A percentile compares a stretch with the other conserved stretches of the same genome.
Evolutionary conservation across 2,888 invertebrate species (phyloP).

Genomic region (Rotaria macrura): DNA sequence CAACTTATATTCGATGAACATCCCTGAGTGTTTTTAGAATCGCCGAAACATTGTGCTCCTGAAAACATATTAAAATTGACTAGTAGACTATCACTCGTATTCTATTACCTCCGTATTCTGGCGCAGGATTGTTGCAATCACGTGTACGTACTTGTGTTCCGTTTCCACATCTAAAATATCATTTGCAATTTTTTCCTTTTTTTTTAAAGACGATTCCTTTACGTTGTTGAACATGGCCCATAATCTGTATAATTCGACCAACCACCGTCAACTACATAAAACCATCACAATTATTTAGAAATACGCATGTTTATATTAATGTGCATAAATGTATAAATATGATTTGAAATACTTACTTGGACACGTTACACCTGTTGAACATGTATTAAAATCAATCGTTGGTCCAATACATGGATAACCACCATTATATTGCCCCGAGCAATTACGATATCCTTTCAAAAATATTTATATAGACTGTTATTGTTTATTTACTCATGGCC

Average conservation of each 20-base stretch:
- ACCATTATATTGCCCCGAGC: background rate
- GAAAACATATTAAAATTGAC: background rate
- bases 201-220: background rate
- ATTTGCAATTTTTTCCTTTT: background rate
- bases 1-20: background rate
- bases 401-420: background rate
- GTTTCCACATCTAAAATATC: slow-evolving; percentile 35
- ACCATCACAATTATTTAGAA: too few relatives aligned
- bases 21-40: background rate
- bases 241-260: slow-evolving; percentile 44
- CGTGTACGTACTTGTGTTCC: slow-evolving; percentile 43
- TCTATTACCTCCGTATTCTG: slow-evolving; percentile 40
- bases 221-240: slow-evolving; percentile 39
- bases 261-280: background rate
- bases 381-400: background rate
- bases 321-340: too few relatives aligned
- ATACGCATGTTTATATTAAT: too few relatives aligned
- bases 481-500: background rate
- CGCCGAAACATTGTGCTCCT: background rate
- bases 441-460: background rate
- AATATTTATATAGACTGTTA: background rate
- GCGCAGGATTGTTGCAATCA: slow-evolving; percentile 43
- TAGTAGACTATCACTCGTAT: background rate
- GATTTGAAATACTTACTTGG: background rate
- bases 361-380: background rate